Evolutionary conservation across 2,888 invertebrate species (phyloP), one percentile per base, ranked within the genome.

Genomic region (Dasysyrphus tricinctus): DNA sequence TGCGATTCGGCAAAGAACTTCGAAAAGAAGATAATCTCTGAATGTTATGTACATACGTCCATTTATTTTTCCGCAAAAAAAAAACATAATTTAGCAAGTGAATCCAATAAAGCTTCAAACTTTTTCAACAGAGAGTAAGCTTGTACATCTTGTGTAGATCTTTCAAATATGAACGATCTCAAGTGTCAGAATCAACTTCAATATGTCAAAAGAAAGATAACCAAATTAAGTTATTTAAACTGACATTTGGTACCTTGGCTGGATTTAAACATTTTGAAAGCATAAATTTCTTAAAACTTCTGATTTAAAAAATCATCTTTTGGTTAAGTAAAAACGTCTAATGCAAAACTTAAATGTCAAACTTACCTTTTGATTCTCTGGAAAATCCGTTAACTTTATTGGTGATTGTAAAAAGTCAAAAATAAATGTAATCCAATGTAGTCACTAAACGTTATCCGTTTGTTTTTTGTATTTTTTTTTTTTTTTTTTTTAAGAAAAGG

Each of bases 351-450:
- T 24, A 51, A 51, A 69, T 69, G 69, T 69, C 51, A 69, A 69
- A 54, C 54, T 69, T 69, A 69, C 69, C 54, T 54, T 12, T 49
- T 37, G 12, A 12, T 14, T 37, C 39, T 34, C 49, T 49, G 8
- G 3, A 65, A 54, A 76, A 63, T 56, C 67, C 67, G 65, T 65
- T 39, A 47, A 7, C 3, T 54, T 49, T 19, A 37, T 6, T 39
- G 39, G n/a, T 44, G 24, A 51, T 19, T 16, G 37, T 16, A 34
- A 34, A 69, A 61, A 39, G 54, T 69, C 42, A 51, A 56, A 47
- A 76, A 61, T 34, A n/a, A 69, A 44, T 42, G 49, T 84, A 73
- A 84, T 84, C 84, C 83, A 79, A 79, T 74, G 12, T 12, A 56
- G 56, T 63, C 78, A 74, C 61, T 69, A 32, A 65, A 51, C 24